Conservation (phyloP, 1,140 invertebrate species). For the Aporrectodea caliginosa region DNA sequence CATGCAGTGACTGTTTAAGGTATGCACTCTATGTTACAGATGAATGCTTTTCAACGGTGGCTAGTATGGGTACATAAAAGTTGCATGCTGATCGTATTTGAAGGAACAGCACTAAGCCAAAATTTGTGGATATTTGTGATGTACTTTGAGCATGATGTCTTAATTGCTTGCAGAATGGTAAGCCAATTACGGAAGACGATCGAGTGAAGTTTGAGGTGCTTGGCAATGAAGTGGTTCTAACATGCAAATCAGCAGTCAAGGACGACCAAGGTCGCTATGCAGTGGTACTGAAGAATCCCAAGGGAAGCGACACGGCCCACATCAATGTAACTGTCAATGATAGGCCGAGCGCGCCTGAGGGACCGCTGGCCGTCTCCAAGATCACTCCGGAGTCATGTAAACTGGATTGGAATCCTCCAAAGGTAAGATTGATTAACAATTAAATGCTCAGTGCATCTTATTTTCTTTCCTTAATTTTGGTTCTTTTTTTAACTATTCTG, state of each 20-base stretch:
- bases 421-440: no score
- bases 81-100: no score
- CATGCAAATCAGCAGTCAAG: constrained; percentile 82
- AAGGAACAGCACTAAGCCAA: no score
- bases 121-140: no score
- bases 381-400: constrained; percentile 94
- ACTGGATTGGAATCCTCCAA: constrained; percentile 85
- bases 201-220: constrained; percentile 83
- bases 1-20: no score
- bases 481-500: no score
- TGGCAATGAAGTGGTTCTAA: constrained; percentile 65
- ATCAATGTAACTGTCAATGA: constrained; percentile 77
- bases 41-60: no score
- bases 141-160: no score
- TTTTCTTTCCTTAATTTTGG: no score
- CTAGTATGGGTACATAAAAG: no score
- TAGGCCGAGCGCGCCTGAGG: constrained; percentile 78
- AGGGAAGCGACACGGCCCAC: constrained; percentile 78
- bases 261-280: constrained; percentile 87
- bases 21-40: no score
- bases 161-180: neutral
- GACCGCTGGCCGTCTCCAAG: constrained; percentile 83
- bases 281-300: constrained; percentile 77
- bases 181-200: constrained; percentile 66
- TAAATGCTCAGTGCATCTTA: no score